Conservation (phyloP, 2,888 invertebrate species). For the Drosophila algonquin region DNA sequence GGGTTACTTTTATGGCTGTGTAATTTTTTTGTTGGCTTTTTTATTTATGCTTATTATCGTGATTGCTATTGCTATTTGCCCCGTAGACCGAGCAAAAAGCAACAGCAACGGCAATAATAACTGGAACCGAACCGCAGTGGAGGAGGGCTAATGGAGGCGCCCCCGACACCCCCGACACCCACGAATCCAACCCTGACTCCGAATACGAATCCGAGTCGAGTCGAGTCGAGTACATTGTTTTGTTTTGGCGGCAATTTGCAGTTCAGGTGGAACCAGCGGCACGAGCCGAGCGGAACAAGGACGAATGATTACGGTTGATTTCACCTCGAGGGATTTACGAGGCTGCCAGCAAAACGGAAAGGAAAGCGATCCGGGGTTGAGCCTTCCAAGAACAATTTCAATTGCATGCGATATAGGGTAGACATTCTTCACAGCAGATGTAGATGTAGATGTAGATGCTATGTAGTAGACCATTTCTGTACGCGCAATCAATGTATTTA, state of each 20-base stretch:
- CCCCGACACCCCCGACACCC: background rate
- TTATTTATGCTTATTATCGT: conserved; percentile 77
- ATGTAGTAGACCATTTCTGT: too few relatives aligned
- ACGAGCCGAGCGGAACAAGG: background rate
- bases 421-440: too few relatives aligned
- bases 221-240: background rate
- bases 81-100: conserved; percentile 6
- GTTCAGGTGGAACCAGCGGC: background rate
- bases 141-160: background rate
- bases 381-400: background rate
- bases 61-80: conserved; percentile 60
- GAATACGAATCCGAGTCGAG: too few relatives aligned
- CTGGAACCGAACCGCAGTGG: background rate
- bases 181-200: background rate
- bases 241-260: background rate
- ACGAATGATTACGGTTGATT: background rate
- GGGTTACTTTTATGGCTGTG: conserved; percentile 68
- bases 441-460: too few relatives aligned
- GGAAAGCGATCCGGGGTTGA: background rate
- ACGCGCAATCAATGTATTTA: too few relatives aligned
- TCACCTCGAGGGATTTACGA: background rate
- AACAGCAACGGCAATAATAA: background rate
- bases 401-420: too few relatives aligned
- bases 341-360: background rate
- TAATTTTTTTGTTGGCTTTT: conserved; percentile 65